Base-by-base conservation (phyloP, 2,888 invertebrate species). In the Norana najaformis region DNA sequence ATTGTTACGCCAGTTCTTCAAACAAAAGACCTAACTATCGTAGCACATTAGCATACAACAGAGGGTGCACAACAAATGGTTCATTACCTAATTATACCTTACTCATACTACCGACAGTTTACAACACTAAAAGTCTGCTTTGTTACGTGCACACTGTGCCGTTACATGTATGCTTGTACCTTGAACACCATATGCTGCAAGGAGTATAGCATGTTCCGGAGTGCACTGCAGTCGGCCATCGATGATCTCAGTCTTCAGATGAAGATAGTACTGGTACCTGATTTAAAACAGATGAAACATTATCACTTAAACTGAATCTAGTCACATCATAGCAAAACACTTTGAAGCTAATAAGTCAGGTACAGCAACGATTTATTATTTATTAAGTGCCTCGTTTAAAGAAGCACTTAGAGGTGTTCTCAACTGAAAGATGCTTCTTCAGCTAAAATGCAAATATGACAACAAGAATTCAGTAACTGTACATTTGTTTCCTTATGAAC, bases 121-220 rank as follows among this genome's bases (percentile, higher is more conserved):
- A n/a, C n/a, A n/a, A n/a, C n/a, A n/a, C n/a, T n/a, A n/a, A n/a
- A n/a, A n/a, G n/a, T n/a, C n/a, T n/a, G n/a, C n/a, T n/a, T n/a
- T n/a, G n/a, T n/a, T n/a, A n/a, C n/a, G n/a, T n/a, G n/a, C n/a
- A n/a, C n/a, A n/a, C n/a, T n/a, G n/a, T n/a, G n/a, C n/a, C n/a
- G n/a, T n/a, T n/a, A 23, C 34, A 37, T 37, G 23, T n/a, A 69
- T 69, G 20, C 0, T 37, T 38, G 41, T 88, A 94, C 94, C 96
- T 95, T 99, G 99, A 93, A 99, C 96, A 93, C 98, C 97, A 94
- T 98, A 98, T 89, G 98, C 97, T 0, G 99, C 98, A 91, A 99
- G 95, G 69, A 98, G 96, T 90, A 98, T 97, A 23, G 98, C 98
- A 95, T 98, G 98, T 93, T 98, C 97, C 91, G 97, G 96, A 94